phyloP scores from a whole-genome alignment of 2,113 vertebrate species.

The Hipposideros armiger region DNA sequence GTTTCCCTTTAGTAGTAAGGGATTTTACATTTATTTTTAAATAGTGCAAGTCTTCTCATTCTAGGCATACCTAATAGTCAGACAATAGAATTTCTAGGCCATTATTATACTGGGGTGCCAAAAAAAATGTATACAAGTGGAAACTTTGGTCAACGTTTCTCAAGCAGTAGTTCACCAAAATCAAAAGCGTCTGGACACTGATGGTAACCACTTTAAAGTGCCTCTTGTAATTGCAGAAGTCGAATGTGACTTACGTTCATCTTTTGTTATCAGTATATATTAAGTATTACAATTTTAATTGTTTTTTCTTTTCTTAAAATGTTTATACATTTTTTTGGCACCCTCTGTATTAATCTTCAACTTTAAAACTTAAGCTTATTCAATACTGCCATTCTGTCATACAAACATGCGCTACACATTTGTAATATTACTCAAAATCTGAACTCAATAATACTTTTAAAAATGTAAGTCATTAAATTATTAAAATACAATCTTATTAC shows the following conservation, averaged over 20 bases:
- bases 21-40: not conserved
- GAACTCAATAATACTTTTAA: not conserved
- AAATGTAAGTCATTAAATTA: conserved; percentile 43
- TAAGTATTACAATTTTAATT: no score
- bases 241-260: no score
- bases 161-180: no score
- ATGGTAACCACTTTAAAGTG: no score
- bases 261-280: no score
- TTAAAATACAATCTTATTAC: conserved; percentile 7
- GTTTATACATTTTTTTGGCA: no score
- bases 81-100: conserved; percentile 47
- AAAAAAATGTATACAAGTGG: no score
- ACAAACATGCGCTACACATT: not conserved
- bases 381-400: not conserved
- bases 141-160: no score
- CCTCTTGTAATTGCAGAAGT: no score
- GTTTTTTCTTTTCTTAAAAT: no score
- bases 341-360: not conserved
- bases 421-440: conserved; percentile 35
- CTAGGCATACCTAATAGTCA: not conserved
- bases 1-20: not conserved
- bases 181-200: no score
- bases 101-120: not conserved
- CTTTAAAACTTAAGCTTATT: not conserved
- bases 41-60: not conserved